Evolutionary conservation across 2,797 vertebrate genomes (phyloP).

Genomic region (Esox masquinongy): DNA sequence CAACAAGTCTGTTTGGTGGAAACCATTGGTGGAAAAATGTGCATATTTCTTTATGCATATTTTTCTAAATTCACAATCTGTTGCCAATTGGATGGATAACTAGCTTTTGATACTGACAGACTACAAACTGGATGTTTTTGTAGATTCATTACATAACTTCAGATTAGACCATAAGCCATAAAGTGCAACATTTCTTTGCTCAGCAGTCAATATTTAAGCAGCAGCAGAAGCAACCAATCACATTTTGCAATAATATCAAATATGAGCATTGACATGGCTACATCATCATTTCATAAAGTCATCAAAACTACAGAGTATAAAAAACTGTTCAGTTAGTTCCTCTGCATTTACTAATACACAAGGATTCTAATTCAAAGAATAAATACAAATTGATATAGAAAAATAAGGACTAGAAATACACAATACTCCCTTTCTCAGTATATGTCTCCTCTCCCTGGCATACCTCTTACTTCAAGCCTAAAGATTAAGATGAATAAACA

Average conservation of each 20-base stretch:
- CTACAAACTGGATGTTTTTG: slow-evolving; percentile 52
- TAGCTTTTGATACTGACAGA: slow-evolving; percentile 39
- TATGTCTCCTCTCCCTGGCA: slow-evolving; percentile 13
- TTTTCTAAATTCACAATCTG: no score
- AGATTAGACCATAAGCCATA: slow-evolving; percentile 30
- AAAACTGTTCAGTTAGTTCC: slow-evolving; percentile 32
- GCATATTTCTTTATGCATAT: no score
- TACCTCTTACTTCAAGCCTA: slow-evolving; percentile 24
- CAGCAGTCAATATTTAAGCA: slow-evolving; percentile 35
- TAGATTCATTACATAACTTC: slow-evolving; percentile 47
- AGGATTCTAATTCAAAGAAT: slow-evolving; percentile 46
- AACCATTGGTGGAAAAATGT: no score
- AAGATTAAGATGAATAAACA: slow-evolving; percentile 12
- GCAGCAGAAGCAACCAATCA: slow-evolving; percentile 55
- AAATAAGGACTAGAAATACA: slow-evolving; percentile 61
- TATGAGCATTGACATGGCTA: slow-evolving; percentile 36
- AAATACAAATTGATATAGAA: slow-evolving; percentile 69
- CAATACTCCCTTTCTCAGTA: slow-evolving; percentile 11
- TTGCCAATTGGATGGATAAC: no score
- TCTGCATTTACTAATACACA: slow-evolving; percentile 51
- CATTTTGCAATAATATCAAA: slow-evolving; percentile 33
- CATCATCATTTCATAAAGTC: slow-evolving; percentile 34
- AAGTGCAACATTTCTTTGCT: slow-evolving; percentile 63
- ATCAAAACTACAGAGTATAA: slow-evolving; percentile 54
- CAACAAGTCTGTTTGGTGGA: no score